Conservation (phyloP, 2,797 vertebrate genomes). For the Siniperca undulata region DNA sequence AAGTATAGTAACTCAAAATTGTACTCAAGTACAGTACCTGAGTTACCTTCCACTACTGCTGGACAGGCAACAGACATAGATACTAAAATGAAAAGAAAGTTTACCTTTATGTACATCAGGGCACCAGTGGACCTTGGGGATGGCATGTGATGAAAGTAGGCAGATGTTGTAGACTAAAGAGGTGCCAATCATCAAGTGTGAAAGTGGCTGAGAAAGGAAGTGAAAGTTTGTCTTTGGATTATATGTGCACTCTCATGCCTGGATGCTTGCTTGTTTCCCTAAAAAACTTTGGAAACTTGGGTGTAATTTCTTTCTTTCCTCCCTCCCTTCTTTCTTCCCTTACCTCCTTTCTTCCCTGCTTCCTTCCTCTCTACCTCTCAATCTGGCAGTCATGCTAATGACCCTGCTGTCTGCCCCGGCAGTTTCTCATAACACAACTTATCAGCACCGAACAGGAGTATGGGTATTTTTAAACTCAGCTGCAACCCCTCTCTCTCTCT, state of each 20-base stretch:
- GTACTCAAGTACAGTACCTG: neutral
- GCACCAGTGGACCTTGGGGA: neutral
- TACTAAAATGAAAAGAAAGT: constrained; percentile 8
- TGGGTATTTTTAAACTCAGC: constrained; percentile 71
- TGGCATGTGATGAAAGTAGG: constrained; percentile 2
- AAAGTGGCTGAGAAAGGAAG: constrained; percentile 18
- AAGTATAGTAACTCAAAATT: neutral
- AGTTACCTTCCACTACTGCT: neutral
- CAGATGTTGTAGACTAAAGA: neutral
- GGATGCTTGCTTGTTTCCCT: constrained; percentile 24
- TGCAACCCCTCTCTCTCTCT: constrained; percentile 19
- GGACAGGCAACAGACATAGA: neutral
- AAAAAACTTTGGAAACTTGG: constrained; percentile 59
- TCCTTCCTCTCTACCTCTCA: constrained; percentile 60
- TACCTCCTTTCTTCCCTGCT: constrained; percentile 27
- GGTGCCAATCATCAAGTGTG: constrained; percentile 1
- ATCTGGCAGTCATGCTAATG: constrained; percentile 74
- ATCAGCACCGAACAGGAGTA: constrained; percentile 69
- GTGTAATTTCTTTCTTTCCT: constrained; percentile 45
- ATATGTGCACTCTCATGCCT: constrained; percentile 10
- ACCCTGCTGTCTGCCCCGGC: constrained; percentile 67
- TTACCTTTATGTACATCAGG: neutral
- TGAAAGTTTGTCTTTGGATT: constrained; percentile 41
- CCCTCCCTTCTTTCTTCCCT: neutral
- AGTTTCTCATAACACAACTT: constrained; percentile 73